Base-by-base conservation (phyloP, 2,113 vertebrate genomes). In the Hiodon alosoides region DNA sequence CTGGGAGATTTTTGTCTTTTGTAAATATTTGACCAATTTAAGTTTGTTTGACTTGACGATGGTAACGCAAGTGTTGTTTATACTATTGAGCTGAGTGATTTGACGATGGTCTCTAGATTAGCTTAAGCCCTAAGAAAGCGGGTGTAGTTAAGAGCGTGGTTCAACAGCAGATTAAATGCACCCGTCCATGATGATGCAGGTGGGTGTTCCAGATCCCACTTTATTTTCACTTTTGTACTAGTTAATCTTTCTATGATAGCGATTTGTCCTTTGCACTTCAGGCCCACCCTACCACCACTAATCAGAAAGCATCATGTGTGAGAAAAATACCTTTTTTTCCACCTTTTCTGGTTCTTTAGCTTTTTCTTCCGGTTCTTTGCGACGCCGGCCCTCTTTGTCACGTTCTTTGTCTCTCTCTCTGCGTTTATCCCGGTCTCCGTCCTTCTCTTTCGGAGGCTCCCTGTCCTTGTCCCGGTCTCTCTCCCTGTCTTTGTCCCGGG, bases 301-400 rank as follows among this genome's bases (percentile, higher is more conserved):
- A 31, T 31, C 14, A 62, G 14, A 17, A 16, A n/a, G 14, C 5
- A 4, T 14, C 14, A 16, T 5, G n/a, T 47, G 48, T n/a, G 61
- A 14, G n/a, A 31, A 0, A 5, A 2, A 81, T 80, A 91, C 91
- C 90, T 89, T 93, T 79, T 31, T 92, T 79, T 89, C 89, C 3
- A 69, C 78, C 79, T 81, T 87, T 50, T 85, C 85, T 6, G 16
- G 4, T 48, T 76, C 70, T 58, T 58, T 4, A 1, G 78, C 80
- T 67, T 77, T 73, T 55, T 81, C 87, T 72, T 74, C 82, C 78
- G 77, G 82, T 31, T 78, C 78, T 70, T 71, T 71, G 50, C 57
- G 74, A 31, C 57, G 17, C n/a, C 72, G 3, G 83, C 81, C 0
- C 50, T 79, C 74, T 0, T 73, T 67, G 9, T 81, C 81, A 6